A percentile compares a stretch with the other conserved stretches of the same genome.
These are phyloP conservation scores for Centruroides vittatus DNA, from an alignment of 1,140 invertebrate species.

Conservation along the genomic window DNA sequence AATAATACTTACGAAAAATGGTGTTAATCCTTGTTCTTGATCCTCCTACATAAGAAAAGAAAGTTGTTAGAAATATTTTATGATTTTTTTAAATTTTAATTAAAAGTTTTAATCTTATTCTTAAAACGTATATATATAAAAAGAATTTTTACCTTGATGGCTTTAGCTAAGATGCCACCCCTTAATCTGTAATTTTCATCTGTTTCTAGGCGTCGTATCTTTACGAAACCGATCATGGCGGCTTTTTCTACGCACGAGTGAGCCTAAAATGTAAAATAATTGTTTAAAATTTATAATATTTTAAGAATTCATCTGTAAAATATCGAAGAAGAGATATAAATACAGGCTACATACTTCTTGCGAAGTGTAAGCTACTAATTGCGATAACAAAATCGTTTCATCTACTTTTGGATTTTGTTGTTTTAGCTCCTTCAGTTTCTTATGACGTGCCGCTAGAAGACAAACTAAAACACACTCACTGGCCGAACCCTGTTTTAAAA, in stretches of 20 bases:
- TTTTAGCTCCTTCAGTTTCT: background rate
- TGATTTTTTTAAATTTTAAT: too few relatives aligned
- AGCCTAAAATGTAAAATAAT: constrained; percentile 44
- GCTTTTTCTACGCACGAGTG: constrained; percentile 92
- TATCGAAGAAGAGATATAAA: background rate
- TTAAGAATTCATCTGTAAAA: too few relatives aligned
- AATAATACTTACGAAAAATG: constrained; percentile 69
- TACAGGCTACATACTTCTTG: background rate
- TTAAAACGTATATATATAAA: background rate
- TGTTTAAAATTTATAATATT: too few relatives aligned
- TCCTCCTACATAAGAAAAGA: constrained; percentile 45
- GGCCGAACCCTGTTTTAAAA: constrained; percentile 64
- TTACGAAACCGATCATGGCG: constrained; percentile 73
- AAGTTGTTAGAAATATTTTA: background rate
- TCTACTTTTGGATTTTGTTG: background rate
- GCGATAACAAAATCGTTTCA: background rate
- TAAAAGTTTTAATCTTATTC: too few relatives aligned
- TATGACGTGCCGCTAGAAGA: constrained; percentile 67
- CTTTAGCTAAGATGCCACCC: constrained; percentile 61
- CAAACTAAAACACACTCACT: constrained; percentile 91
- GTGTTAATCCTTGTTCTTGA: constrained; percentile 69
- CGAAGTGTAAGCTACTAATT: background rate
- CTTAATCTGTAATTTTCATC: constrained; percentile 63
- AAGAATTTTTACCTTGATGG: constrained; percentile 44
- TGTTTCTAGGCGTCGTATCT: constrained; percentile 58